Conservation (phyloP, 2,113 vertebrate genomes). For the Lepus timidus region DNA sequence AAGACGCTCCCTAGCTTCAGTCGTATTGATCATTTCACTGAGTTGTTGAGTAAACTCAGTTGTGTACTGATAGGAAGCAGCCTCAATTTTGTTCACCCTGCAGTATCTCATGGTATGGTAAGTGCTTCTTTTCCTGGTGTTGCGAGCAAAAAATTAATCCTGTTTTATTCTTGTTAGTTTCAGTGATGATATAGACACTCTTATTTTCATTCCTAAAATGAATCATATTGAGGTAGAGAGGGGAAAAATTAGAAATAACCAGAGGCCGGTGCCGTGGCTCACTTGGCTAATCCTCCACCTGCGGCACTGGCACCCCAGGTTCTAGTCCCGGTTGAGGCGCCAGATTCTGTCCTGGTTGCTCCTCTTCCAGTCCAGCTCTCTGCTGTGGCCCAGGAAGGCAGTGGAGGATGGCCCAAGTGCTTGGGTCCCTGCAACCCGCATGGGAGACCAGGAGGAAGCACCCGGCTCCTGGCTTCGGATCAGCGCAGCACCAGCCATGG, state of each 20-base stretch:
- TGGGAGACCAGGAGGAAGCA: no score
- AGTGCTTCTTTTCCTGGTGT: background rate
- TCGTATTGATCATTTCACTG: background rate
- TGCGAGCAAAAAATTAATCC: background rate
- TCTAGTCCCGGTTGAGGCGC: no score
- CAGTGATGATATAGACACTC: background rate
- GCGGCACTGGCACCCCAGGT: no score
- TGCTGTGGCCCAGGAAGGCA: no score
- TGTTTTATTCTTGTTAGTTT: constrained; percentile 38
- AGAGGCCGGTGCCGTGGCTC: background rate
- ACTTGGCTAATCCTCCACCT: no score
- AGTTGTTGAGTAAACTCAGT: background rate
- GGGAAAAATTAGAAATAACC: background rate
- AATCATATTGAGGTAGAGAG: background rate
- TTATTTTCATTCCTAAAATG: background rate
- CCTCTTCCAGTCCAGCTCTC: no score
- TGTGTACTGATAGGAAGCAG: background rate
- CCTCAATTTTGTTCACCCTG: background rate
- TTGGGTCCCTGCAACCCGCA: no score
- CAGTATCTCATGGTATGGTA: background rate
- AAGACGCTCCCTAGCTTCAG: constrained; percentile 1
- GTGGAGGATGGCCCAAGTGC: no score
- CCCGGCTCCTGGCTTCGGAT: no score
- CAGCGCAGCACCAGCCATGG: no score
- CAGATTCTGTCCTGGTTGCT: no score